Base-by-base conservation (phyloP, 1,140 invertebrate genomes). In the Glossosoma conforme region DNA sequence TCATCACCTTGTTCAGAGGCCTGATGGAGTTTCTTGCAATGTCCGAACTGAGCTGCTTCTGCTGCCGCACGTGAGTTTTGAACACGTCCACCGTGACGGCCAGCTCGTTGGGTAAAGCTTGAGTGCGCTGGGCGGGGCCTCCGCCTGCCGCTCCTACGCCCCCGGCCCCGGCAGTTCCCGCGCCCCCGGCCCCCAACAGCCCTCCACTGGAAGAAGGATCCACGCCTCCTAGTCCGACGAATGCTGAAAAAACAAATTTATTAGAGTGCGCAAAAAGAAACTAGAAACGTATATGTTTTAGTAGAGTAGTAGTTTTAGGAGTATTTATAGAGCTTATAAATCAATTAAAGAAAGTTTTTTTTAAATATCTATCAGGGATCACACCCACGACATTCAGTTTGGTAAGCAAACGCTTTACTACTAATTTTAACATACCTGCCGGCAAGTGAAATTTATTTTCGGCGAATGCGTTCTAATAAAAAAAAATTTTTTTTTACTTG, bases 41-140 rank as follows among this genome's bases (percentile, higher is more conserved):
- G 58, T 91, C 88, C 1, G 91, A 91, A 55, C 86, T 85, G 6
- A 87, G 71, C 0, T 76, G 73, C 67, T 93, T 93, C 64, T 92
- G 87, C 43, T 84, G 81, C 72, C 91, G 91, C 0, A 92, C 85
- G 71, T 85, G 85, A 44, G 83, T 82, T 61, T 91, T 93, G 54
- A 77, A 79, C 18, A 72, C 63, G 49, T 80, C 77, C 37, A 81
- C 74, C 0, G 73, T 71, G 15, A 72, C 70, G 2, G 66, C 65
- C 28, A 90, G 78, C 70, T 89, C 84, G 61, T 85, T 84, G 8
- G 89, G 88, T 45, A 92, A 43, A 40, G 69, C 70, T 1, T 58
- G 65, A 30, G 69, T 65, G 33, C 69, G 70, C n/a, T 69, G 70
- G 0, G 36, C 37, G 1, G 52, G 46, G 11, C 28, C 32, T 13